Percentiles rank a stretch among this genome's conserved stretches.
phyloP scores from a whole-genome alignment of 2,797 vertebrate species.

The Molossus molossus region DNA sequence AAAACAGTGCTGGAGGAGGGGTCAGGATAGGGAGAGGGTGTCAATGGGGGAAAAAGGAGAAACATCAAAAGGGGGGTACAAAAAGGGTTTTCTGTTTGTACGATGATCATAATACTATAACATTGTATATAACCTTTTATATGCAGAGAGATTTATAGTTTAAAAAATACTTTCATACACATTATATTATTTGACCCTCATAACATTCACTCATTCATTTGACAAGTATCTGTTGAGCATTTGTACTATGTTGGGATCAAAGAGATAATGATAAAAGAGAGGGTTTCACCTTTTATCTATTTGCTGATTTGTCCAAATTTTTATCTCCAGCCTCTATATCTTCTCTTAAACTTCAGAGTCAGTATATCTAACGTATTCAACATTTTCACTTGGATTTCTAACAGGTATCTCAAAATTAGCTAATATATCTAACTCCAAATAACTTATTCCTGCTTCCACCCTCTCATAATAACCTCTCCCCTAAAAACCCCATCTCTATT shows the following conservation, averaged over 20 bases:
- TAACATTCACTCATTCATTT: conserved; percentile 29
- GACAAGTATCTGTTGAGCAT: conserved; percentile 42
- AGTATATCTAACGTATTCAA: background rate
- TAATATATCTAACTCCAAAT: background rate
- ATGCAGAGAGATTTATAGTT: conserved; percentile 33
- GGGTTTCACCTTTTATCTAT: conserved; percentile 37
- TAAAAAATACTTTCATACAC: background rate
- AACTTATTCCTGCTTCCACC: background rate
- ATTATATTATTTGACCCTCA: conserved; percentile 38
- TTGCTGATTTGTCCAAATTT: conserved; percentile 38
- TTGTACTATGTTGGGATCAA: background rate
- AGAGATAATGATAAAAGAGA: conserved; percentile 33
- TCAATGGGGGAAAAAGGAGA: too few relatives aligned
- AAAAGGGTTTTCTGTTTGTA: conserved; percentile 59
- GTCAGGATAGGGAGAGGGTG: too few relatives aligned
- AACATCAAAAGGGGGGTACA: too few relatives aligned
- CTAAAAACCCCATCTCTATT: background rate
- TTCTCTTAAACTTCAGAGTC: background rate
- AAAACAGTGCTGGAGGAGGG: too few relatives aligned
- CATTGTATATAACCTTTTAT: conserved; percentile 36
- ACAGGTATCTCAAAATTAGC: conserved; percentile 20
- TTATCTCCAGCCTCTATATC: background rate
- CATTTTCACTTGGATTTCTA: conserved; percentile 29
- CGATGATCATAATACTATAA: conserved; percentile 22
- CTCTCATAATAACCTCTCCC: background rate